Percentiles rank a stretch among this genome's conserved stretches.
These are phyloP conservation scores for Microchirus variegatus DNA, from an alignment of 2,797 vertebrate species.

Conservation along the genomic window DNA sequence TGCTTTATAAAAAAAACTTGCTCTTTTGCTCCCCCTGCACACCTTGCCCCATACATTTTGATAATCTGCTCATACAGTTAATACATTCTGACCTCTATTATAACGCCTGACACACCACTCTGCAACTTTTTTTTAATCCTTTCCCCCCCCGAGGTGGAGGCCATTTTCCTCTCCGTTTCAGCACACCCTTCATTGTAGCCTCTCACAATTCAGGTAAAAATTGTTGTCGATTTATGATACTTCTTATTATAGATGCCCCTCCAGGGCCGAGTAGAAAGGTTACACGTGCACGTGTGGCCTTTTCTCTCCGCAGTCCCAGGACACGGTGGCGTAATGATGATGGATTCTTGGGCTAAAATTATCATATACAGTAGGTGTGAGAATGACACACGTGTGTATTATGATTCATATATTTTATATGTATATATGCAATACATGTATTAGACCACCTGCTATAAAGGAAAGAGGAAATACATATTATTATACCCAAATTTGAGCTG, in stretches of 20 bases:
- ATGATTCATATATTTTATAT: too few species aligned
- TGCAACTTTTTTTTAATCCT: conserved; percentile 41
- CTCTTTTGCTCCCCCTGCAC: conserved; percentile 19
- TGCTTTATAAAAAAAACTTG: too few species aligned
- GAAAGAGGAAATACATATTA: too few species aligned
- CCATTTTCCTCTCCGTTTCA: not conserved
- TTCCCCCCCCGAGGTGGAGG: conserved; percentile 37
- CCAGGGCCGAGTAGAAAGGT: conserved; percentile 47
- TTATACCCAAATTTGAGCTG: too few species aligned
- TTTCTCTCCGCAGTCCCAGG: conserved; percentile 22
- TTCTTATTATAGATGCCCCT: conserved; percentile 55
- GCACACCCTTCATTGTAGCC: not conserved
- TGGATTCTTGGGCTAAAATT: conserved; percentile 20
- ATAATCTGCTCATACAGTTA: conserved; percentile 54
- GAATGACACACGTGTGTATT: too few species aligned
- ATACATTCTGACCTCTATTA: conserved; percentile 51
- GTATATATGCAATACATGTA: too few species aligned
- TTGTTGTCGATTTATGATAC: conserved; percentile 54
- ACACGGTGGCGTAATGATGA: conserved; percentile 31
- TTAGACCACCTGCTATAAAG: too few species aligned
- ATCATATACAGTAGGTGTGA: not conserved
- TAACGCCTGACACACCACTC: conserved; percentile 39
- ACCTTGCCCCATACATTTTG: conserved; percentile 34
- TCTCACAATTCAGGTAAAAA: not conserved
- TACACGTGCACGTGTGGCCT: conserved; percentile 11